phyloP scores from a whole-genome alignment of 1,140 invertebrate genomes.

The Drosophila nigrodunni region DNA sequence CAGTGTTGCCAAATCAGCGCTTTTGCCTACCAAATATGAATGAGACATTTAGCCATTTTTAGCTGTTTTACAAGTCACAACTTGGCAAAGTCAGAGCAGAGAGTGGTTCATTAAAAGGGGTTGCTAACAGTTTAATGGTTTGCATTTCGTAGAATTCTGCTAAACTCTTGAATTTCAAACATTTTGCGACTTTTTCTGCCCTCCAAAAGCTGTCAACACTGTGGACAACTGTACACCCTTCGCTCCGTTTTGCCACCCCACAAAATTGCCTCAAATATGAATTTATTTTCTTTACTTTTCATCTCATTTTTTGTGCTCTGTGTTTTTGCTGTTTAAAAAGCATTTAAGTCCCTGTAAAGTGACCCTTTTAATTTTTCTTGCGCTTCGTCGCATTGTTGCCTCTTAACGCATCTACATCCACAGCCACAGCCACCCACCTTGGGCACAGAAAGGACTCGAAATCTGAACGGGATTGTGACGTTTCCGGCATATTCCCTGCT shows the following conservation, averaged over 20 bases:
- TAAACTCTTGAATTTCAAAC: too few relatives aligned
- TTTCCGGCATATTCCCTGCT: constrained; percentile 44
- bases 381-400: constrained; percentile 73
- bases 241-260: constrained; percentile 4
- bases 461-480: constrained; percentile 22
- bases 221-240: not conserved
- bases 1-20: too few relatives aligned
- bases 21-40: too few relatives aligned
- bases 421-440: constrained; percentile 35
- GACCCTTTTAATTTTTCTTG: constrained; percentile 83
- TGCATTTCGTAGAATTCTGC: too few relatives aligned
- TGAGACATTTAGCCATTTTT: too few relatives aligned
- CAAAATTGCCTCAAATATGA: constrained; percentile 68
- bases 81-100: too few relatives aligned
- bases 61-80: too few relatives aligned
- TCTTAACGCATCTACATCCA: constrained; percentile 64
- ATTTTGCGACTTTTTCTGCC: too few relatives aligned
- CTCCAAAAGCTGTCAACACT: not conserved
- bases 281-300: constrained; percentile 83
- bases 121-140: too few relatives aligned
- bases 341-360: constrained; percentile 82
- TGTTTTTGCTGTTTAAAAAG: constrained; percentile 49
- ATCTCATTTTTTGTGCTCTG: constrained; percentile 66
- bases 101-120: too few relatives aligned
- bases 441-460: constrained; percentile 17